Conservation (phyloP, 2,888 invertebrate species). For the Sinopyrophorus schimmeli region DNA sequence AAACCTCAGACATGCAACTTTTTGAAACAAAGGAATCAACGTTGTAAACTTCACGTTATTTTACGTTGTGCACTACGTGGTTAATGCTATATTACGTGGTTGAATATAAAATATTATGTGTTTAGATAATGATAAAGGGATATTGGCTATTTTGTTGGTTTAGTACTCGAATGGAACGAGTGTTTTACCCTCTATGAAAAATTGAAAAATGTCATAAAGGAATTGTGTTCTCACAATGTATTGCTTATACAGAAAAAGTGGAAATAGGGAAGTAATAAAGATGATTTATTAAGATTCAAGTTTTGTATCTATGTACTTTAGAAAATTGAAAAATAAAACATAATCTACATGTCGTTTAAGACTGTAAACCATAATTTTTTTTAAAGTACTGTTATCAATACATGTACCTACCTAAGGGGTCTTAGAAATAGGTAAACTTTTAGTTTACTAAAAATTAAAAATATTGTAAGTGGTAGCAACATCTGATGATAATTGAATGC, state of each 20-base stretch:
- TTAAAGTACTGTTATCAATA: too few species aligned
- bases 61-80: slow-evolving; percentile 11
- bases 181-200: slow-evolving; percentile 16
- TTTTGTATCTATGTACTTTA: slow-evolving; percentile 23
- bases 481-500: too few species aligned
- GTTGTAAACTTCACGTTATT: slow-evolving; percentile 12
- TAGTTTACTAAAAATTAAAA: too few species aligned
- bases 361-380: too few species aligned
- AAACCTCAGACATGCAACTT: slow-evolving; percentile 25
- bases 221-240: slow-evolving; percentile 26
- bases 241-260: slow-evolving; percentile 20
- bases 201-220: slow-evolving; percentile 25
- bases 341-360: too few species aligned
- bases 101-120: slow-evolving; percentile 16
- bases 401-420: too few species aligned
- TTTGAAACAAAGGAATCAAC: slow-evolving; percentile 20
- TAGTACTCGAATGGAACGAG: slow-evolving; percentile 10
- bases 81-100: slow-evolving; percentile 14
- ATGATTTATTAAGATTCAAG: slow-evolving; percentile 24
- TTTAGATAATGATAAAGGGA: slow-evolving; percentile 21
- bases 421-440: too few species aligned
- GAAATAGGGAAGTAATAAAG: slow-evolving; percentile 23
- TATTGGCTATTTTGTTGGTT: slow-evolving; percentile 27
- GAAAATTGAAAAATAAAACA: slow-evolving; percentile 22
- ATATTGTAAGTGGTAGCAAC: too few species aligned